Conservation (phyloP, 2,113 vertebrate genomes). For the Piliocolobus tephrosceles region DNA sequence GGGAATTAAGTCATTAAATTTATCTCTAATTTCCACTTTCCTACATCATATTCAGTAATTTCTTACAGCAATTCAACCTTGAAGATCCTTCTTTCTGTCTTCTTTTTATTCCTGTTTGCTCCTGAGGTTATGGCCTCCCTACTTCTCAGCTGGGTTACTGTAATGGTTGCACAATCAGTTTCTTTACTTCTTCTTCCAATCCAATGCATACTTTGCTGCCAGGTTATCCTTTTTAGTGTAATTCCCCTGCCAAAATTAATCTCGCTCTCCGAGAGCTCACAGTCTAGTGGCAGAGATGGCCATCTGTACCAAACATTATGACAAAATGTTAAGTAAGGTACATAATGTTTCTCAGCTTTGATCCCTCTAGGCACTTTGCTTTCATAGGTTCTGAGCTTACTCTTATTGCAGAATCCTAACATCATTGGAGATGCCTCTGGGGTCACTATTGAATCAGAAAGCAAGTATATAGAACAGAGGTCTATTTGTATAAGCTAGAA, state of each 20-base stretch:
- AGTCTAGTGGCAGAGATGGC: not conserved
- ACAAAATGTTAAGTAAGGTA: not conserved
- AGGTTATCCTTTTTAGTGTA: not conserved
- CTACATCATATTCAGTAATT: not conserved
- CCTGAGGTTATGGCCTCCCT: not conserved
- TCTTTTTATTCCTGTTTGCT: not conserved
- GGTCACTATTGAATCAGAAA: not conserved
- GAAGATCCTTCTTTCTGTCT: not conserved
- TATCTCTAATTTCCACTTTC: not conserved
- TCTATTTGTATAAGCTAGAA: not conserved
- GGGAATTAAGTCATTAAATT: not conserved
- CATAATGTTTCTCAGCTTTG: not conserved
- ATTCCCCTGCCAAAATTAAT: not conserved
- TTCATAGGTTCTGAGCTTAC: not conserved
- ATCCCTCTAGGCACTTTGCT: not conserved
- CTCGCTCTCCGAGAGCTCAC: not conserved
- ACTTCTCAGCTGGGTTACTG: not conserved
- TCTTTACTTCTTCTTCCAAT: not conserved
- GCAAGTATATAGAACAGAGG: not conserved
- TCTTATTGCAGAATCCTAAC: not conserved
- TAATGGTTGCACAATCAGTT: not conserved
- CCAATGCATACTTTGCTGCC: not conserved
- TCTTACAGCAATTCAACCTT: not conserved
- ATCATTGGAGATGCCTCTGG: not conserved
- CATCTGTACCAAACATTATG: not conserved